Conservation (phyloP, 2,797 vertebrate species). For the Acipenser oxyrinchus region DNA sequence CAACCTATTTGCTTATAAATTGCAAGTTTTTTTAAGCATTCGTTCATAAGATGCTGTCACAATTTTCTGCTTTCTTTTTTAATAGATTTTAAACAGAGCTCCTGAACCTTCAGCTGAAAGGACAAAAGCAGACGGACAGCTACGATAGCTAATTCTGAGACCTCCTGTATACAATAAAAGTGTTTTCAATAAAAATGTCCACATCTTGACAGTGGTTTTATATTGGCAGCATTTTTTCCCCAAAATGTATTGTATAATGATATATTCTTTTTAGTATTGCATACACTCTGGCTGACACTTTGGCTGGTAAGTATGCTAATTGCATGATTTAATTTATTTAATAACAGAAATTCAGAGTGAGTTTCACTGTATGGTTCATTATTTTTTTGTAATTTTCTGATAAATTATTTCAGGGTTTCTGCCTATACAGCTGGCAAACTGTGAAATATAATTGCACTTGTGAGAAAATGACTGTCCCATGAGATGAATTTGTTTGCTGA, state of each 20-base stretch:
- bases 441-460: slow-evolving; percentile 73
- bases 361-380: slow-evolving; percentile 72
- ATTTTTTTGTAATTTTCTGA: slow-evolving; percentile 75
- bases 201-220: slow-evolving; percentile 49
- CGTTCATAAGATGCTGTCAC: no score
- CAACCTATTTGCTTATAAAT: slow-evolving; percentile 29
- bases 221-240: slow-evolving; percentile 54
- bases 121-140: slow-evolving; percentile 20
- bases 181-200: slow-evolving; percentile 59
- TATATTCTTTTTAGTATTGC: slow-evolving; percentile 68
- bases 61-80: slow-evolving; percentile 12
- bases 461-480: slow-evolving; percentile 68
- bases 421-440: slow-evolving; percentile 73
- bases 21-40: slow-evolving; percentile 37
- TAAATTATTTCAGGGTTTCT: slow-evolving; percentile 76
- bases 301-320: slow-evolving; percentile 69
- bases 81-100: slow-evolving; percentile 17
- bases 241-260: slow-evolving; percentile 68
- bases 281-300: slow-evolving; percentile 52
- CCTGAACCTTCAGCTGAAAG: slow-evolving; percentile 20
- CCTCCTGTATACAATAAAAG: slow-evolving; percentile 55
- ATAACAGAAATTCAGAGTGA: slow-evolving; percentile 60
- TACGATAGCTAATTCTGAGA: slow-evolving; percentile 27
- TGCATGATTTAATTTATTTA: slow-evolving; percentile 79
- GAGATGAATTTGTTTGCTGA: slow-evolving; percentile 74